Conservation (phyloP, 2,888 invertebrate genomes). For the Drosophila vallismaia region DNA sequence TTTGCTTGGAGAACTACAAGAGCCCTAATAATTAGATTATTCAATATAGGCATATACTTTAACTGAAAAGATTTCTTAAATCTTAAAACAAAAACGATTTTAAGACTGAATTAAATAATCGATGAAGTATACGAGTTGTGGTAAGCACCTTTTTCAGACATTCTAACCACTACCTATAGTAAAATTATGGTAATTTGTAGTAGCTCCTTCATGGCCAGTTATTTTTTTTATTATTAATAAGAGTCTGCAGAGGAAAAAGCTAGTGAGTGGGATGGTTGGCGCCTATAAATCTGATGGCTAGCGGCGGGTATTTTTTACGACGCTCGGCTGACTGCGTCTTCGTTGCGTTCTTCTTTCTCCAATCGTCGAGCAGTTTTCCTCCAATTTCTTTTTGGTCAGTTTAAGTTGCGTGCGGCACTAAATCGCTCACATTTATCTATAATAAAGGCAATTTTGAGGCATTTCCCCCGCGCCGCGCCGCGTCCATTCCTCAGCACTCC, state of each 20-base stretch:
- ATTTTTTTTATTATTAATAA: conserved; percentile 56
- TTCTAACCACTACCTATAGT: conserved; percentile 7
- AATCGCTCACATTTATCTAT: conserved; percentile 75
- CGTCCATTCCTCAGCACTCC: not conserved
- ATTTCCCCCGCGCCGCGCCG: conserved; percentile 9
- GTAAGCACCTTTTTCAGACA: conserved; percentile 13
- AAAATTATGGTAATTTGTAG: conserved; percentile 73
- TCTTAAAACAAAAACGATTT: too few species aligned
- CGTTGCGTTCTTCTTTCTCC: conserved; percentile 42
- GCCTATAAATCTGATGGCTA: conserved; percentile 68
- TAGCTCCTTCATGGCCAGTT: conserved; percentile 36
- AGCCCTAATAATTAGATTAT: conserved; percentile 11
- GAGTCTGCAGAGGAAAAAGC: not conserved
- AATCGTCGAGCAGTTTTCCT: conserved; percentile 1
- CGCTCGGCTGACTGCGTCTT: conserved; percentile 58
- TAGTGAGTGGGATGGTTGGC: conserved; percentile 23
- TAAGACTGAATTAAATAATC: too few species aligned
- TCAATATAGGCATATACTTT: too few species aligned
- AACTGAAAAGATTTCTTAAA: too few species aligned
- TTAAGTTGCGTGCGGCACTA: conserved; percentile 68
- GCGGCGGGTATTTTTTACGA: conserved; percentile 67
- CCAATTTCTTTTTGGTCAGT: conserved; percentile 16
- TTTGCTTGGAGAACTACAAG: conserved; percentile 1
- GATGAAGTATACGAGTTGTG: not conserved
- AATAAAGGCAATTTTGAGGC: conserved; percentile 73